Evolutionary conservation across 2,888 invertebrate species (phyloP), one percentile per base, ranked within the genome.

Genomic region (Apamea sordens): DNA sequence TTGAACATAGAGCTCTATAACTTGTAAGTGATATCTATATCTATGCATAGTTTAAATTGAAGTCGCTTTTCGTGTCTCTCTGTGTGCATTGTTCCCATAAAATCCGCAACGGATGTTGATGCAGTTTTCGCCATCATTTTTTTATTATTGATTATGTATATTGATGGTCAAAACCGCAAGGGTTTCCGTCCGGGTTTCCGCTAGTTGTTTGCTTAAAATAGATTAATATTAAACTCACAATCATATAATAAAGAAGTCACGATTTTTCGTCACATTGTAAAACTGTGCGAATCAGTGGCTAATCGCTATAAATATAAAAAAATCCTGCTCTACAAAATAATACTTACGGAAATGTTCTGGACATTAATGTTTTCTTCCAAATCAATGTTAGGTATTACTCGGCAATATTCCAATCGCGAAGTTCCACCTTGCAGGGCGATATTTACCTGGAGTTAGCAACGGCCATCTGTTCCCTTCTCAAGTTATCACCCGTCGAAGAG

Each of bases 401-500:
- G 41, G 21, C 28, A 71, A 83, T 77, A 59, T 83, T 70, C 41
- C 61, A 73, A 77, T 83, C 72, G 8, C 56, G 0, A 67, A 44
- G 53, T 41, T 73, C 36, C 86, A 70, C 65, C 56, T 47, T 36
- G 65, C 78, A 59, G 41, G 1, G 36, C 59, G 63, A 4, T 73
- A 77, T 74, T 74, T 64, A 50, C 74, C 24, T 50, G 15, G 63
- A 73, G 70, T 83, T 71, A 47, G 44, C 36, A 73, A 74, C 70
- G 53, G 76, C 44, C 76, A 73, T 73, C 80, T 79, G 85, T 84
- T 78, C 36, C 50, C 53, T 61, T 64, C 77, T 47, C 82, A 80
- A 84, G 82, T 84, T 83, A 83, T 88, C 87, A 76, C 63, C 77
- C 70, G 80, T 73, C 84, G 84, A 84, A 77, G 80, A 80, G 73